Conservation (phyloP, 1,140 invertebrate species). For the Sitobion miscanthi region DNA sequence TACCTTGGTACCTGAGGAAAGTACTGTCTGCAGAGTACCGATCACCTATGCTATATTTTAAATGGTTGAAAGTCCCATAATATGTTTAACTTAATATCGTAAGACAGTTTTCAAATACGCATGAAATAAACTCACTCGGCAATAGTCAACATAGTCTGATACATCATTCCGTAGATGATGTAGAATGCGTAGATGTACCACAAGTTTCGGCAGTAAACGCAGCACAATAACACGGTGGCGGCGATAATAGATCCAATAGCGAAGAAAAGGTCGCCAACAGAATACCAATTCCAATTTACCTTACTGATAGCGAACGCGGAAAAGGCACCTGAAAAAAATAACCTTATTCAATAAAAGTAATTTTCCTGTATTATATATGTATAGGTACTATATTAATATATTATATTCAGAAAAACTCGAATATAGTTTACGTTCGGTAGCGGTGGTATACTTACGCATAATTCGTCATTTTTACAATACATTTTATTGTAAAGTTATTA, state of each 20-base stretch:
- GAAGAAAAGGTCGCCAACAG: neutral
- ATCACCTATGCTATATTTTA: neutral
- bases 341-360: neutral
- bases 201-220: constrained; percentile 32
- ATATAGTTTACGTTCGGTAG: neutral
- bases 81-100: neutral
- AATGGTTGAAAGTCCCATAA: neutral
- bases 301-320: constrained; percentile 30
- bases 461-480: neutral
- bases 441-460: too few relatives aligned
- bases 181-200: constrained; percentile 43
- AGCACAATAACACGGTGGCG: neutral
- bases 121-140: constrained; percentile 28
- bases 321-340: constrained; percentile 30
- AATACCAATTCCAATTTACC: constrained; percentile 54
- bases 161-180: constrained; percentile 35
- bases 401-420: neutral
- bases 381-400: neutral
- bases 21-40: neutral
- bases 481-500: neutral
- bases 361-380: neutral
- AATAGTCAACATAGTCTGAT: constrained; percentile 47
- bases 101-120: neutral
- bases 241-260: constrained; percentile 16
- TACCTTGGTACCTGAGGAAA: neutral